Evolutionary conservation across 2,113 vertebrate species (phyloP).

Genomic region (Peromyscus leucopus): DNA sequence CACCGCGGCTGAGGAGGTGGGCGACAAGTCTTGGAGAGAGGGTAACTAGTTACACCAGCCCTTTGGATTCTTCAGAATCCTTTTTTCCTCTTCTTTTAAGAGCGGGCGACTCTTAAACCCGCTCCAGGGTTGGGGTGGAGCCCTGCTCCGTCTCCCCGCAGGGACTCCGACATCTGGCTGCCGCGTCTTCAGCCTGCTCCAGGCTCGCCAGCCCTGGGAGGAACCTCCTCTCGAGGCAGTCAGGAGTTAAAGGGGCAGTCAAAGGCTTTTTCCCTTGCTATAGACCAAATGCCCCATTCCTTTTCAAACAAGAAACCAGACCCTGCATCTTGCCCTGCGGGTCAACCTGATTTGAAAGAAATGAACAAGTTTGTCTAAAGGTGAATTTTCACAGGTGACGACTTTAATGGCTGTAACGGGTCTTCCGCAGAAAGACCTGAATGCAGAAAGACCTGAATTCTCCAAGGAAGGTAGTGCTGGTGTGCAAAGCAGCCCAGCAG

Average conservation of each 20-base stretch:
- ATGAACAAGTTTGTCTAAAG: constrained; percentile 16
- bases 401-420: background rate
- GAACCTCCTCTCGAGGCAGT: background rate
- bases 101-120: background rate
- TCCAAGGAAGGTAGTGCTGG: background rate
- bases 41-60: background rate
- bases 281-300: background rate
- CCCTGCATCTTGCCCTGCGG: background rate
- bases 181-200: background rate
- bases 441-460: background rate
- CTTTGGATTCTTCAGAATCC: background rate
- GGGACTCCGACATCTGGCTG: background rate
- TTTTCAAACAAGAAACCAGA: constrained; percentile 11
- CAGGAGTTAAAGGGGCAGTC: background rate
- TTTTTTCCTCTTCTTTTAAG: background rate
- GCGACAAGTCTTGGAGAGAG: background rate
- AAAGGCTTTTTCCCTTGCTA: background rate
- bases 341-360: background rate
- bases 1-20: background rate
- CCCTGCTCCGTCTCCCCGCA: accelerated
- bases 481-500: background rate
- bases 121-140: background rate
- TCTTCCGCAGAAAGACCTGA: constrained; percentile 21
- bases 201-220: background rate
- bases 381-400: constrained; percentile 23